Evolutionary conservation across 2,113 vertebrate species (phyloP).

Genomic region (Bubo blakistoni): DNA sequence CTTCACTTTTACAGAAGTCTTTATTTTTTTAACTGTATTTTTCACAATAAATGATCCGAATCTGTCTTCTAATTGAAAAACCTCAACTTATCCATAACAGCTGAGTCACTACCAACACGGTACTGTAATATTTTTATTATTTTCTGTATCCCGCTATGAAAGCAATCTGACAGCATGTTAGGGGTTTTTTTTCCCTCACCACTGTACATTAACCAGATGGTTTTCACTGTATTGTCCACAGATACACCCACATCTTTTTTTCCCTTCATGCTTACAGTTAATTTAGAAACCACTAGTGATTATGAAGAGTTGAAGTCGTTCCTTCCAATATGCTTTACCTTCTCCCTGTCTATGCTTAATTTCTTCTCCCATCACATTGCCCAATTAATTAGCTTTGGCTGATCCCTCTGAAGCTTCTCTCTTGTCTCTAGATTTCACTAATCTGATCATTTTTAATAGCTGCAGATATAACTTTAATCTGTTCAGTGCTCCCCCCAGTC

Average conservation of each 20-base stretch:
- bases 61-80: constrained; percentile 19
- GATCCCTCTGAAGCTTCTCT: neutral
- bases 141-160: constrained; percentile 3
- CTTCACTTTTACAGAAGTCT: neutral
- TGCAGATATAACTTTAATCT: constrained; percentile 18
- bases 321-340: constrained; percentile 51
- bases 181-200: neutral
- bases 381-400: constrained; percentile 50
- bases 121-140: constrained; percentile 48
- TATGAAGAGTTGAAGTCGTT: neutral
- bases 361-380: constrained; percentile 10
- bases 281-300: constrained; percentile 46
- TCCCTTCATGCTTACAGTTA: constrained; percentile 12
- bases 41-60: neutral
- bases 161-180: constrained; percentile 12
- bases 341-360: constrained; percentile 31
- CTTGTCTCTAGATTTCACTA: neutral
- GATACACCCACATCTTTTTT: constrained; percentile 42
- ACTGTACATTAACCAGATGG: constrained; percentile 63
- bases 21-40: neutral
- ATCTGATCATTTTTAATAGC: constrained; percentile 9
- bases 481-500: neutral
- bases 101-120: constrained; percentile 23
- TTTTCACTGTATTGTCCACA: constrained; percentile 56
- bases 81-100: neutral